A percentile compares a stretch with the other conserved stretches of the same genome.
Conservation (phyloP, 2,113 vertebrate genomes). For the Marcusenius ussheri region DNA sequence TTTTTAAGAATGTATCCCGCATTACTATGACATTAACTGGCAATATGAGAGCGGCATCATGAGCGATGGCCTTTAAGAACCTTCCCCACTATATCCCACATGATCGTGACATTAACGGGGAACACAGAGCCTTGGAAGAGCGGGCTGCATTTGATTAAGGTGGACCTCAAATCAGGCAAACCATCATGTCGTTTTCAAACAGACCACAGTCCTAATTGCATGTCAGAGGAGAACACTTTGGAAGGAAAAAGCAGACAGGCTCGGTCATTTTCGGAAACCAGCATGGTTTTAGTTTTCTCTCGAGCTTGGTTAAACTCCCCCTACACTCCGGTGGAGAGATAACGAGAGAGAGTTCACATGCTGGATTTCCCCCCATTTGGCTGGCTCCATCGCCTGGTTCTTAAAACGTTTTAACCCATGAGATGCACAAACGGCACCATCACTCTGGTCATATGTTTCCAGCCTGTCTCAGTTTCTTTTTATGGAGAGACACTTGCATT, state of each 20-base stretch:
- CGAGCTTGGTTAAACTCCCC: constrained; percentile 19
- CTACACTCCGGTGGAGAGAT: constrained; percentile 24
- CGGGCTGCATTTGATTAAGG: constrained; percentile 27
- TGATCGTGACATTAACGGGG: neutral
- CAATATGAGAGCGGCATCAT: neutral
- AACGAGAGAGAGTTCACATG: neutral
- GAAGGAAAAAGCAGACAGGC: constrained; percentile 32
- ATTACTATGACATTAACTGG: neutral
- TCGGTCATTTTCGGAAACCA: constrained; percentile 33
- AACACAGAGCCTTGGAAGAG: neutral
- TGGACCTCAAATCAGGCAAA: constrained; percentile 50
- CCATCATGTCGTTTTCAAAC: constrained; percentile 44
- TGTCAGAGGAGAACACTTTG: constrained; percentile 47
- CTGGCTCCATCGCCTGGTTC: neutral
- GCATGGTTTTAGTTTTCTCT: constrained; percentile 32
- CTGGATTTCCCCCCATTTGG: neutral
- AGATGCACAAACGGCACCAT: neutral
- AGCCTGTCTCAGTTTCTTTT: neutral
- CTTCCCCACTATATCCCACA: neutral
- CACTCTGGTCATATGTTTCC: neutral
- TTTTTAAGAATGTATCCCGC: neutral
- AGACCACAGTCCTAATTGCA: constrained; percentile 46
- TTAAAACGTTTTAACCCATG: constrained; percentile 3
- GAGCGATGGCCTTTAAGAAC: neutral
- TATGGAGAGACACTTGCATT: neutral